Base-by-base conservation (phyloP, 1,140 invertebrate species). In the Drosophila lacertosa region DNA sequence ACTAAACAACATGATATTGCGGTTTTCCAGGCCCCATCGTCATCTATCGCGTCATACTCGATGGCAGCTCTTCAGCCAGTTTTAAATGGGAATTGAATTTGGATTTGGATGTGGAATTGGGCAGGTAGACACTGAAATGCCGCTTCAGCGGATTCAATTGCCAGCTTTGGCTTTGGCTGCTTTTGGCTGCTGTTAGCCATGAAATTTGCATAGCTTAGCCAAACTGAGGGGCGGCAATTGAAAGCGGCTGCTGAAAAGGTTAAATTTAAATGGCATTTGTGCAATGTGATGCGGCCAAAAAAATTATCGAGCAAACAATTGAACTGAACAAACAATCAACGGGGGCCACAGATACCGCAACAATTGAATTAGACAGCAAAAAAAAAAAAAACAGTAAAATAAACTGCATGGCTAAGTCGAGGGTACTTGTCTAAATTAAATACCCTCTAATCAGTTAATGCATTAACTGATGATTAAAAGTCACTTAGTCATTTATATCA, bases 221-320 rank as follows among this genome's bases (percentile, higher is more conserved):
- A 53, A 32, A 3, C 22, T 18, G 24, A 2, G 39, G 18, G 53
- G 75, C 60, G 65, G 53, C 63, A 77, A 65, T 77, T 57, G 64
- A 77, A 74, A 74, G 55, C 44, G 55, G 66, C 53, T 54, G 37
- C 59, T 53, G 51, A 80, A 84, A 86, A 86, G 82, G 81, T 86
- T 86, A 88, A 86, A 81, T 54, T 73, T 73, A 83, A 83, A 84
- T 86, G 80, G 80, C 80, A 84, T 82, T 83, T 82, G 78, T 80
- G 81, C 76, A 82, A 83, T 82, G 69, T 69, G 76, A 78, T 78
- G 76, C 73, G 44, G 77, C 76, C 76, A 55, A 39, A 74, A 39
- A 74, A 73, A 65, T 79, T 59, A 65, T 35, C 32, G 57, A 40
- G 37, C 69, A 48, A 84, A 84, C 78, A 81, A 81, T 81, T 81